Percentiles rank a stretch among this genome's conserved stretches.
Evolutionary conservation across 2,113 vertebrate species (phyloP).

Genomic region (Hypocryptadius cinnamomeus): DNA sequence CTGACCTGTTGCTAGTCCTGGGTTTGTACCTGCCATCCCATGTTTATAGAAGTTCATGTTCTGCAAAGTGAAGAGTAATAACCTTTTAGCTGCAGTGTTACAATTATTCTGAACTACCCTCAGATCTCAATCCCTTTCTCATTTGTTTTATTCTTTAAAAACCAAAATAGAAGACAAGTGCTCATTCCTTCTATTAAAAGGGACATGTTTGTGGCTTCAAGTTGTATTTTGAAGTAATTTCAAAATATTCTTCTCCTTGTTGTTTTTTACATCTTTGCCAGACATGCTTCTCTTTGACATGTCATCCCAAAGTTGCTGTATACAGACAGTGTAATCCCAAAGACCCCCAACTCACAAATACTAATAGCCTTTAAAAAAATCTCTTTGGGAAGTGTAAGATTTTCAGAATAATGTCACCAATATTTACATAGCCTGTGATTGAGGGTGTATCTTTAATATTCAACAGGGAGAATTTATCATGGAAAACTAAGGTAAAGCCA

Average conservation of each 20-base stretch:
- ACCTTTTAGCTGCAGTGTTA: neutral
- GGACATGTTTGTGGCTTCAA: neutral
- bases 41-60: neutral
- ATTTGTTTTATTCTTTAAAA: neutral
- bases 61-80: neutral
- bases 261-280: neutral
- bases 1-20: neutral
- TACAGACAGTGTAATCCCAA: neutral
- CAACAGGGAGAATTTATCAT: neutral
- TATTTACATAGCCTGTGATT: neutral
- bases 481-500: neutral
- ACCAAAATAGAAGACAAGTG: neutral
- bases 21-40: neutral
- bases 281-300: neutral
- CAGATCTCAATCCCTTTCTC: neutral
- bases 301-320: neutral
- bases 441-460: neutral
- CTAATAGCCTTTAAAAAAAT: neutral
- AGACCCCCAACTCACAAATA: neutral
- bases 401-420: neutral
- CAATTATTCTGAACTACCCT: neutral
- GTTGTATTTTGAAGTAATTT: neutral
- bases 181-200: neutral
- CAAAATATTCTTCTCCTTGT: neutral
- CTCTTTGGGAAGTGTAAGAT: neutral